Percentiles rank a stretch among this genome's conserved stretches.
phyloP scores from a whole-genome alignment of 2,113 vertebrate genomes.

The Cinclus cinclus region DNA sequence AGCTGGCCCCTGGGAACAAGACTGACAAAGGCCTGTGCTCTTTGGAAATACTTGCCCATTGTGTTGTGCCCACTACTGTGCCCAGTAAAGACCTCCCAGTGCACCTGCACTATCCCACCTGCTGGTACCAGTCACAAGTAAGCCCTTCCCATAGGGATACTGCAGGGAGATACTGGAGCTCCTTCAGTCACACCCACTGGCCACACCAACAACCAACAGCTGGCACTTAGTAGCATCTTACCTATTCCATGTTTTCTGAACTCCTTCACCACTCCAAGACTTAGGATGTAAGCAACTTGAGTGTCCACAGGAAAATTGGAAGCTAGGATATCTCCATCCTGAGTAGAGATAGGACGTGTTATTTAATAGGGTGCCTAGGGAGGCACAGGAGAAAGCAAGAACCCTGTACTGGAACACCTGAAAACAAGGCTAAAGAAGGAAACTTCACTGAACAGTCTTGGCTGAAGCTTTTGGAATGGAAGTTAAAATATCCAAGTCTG shows the following conservation, averaged over 20 bases:
- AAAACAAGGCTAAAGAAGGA: background rate
- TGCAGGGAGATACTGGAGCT: background rate
- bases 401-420: background rate
- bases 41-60: background rate
- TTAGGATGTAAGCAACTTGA: conserved; percentile 97
- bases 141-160: background rate
- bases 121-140: background rate
- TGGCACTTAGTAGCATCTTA: conserved; percentile 61
- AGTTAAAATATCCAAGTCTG: background rate
- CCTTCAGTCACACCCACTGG: background rate
- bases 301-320: conserved; percentile 96
- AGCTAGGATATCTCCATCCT: conserved; percentile 98
- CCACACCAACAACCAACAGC: background rate
- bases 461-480: background rate
- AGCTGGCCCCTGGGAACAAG: background rate
- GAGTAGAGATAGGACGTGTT: conserved; percentile 17
- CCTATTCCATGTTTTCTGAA: conserved; percentile 98
- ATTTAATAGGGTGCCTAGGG: background rate
- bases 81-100: background rate
- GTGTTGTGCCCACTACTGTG: background rate
- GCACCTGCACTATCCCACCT: background rate
- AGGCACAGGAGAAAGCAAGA: background rate
- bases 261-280: conserved; percentile 96
- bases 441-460: background rate
- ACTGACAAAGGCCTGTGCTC: rapidly evolving